Base-by-base conservation (phyloP, 1,140 invertebrate genomes). In the Meloidogyne hapla region DNA sequence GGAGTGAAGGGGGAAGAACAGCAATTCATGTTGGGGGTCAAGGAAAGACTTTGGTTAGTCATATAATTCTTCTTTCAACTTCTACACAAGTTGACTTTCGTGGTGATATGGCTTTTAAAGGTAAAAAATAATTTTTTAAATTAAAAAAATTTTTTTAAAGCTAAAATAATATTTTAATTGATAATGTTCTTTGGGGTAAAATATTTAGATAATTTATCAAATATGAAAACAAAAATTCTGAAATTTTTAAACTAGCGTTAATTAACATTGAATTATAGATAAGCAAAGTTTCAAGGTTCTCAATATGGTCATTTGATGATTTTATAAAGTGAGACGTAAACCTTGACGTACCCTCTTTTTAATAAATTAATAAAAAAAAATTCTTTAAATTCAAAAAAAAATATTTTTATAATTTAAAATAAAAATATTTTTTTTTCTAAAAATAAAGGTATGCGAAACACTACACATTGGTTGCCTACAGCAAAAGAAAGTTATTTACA, bases 51-150 rank as follows among this genome's bases (percentile, higher is more conserved):
- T 69, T 76, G 23, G 81, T 84, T 10, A 77, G 71, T n/a, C 70
- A 78, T 42, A 76, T 85, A 70, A 73, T 85, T 42, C 76, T 85
- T n/a, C 42, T 87, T 18, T 79, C 85, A 13, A 80, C 84, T 25
- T 83, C 81, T 18, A 85, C 84, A 48, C 79, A 83, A 74, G 81
- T 87, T 12, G 85, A 86, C 38, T 72, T 75, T 12, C 77, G 86
- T n/a, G 84, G 84, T 26, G 86, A 83, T 62, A 83, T 86, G 78
- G 85, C 84, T 21, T 85, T 85, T 66, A 81, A 83, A 77, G 82
- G 81, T 82, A 25, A 33, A 56, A 56, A 15, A 74, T 13, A 33
- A 18, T 33, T 26, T 40, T 33, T 62, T 40, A 12, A 63, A n/a
- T 48, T 38, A 74, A n/a, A 75, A 76, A 28, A n/a, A n/a, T n/a